Evolutionary conservation across 2,113 vertebrate species (phyloP).

Genomic region (Aythya baeri): DNA sequence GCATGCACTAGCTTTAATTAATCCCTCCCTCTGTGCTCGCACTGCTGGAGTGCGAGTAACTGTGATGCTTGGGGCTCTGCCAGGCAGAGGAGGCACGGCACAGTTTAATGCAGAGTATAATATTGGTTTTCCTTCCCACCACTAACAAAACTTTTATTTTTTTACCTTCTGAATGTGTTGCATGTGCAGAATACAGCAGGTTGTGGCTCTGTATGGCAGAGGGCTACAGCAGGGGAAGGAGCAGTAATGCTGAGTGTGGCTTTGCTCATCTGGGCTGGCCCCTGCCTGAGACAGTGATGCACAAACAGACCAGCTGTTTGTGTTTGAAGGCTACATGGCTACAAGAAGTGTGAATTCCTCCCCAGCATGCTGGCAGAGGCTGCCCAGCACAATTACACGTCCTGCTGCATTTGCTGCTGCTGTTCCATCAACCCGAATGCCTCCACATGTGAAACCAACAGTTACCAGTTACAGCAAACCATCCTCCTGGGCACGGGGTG

Average conservation of each 20-base stretch:
- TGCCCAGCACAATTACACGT: not conserved
- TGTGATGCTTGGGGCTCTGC: not conserved
- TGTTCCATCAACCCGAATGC: not conserved
- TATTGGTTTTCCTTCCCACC: not conserved
- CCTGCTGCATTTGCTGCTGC: not conserved
- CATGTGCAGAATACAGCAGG: not conserved
- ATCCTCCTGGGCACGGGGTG: not conserved
- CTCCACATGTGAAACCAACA: not conserved
- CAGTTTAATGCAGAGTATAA: not conserved
- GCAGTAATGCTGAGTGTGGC: rapidly evolving
- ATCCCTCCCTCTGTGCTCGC: not conserved
- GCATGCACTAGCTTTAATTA: not conserved
- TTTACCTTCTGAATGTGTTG: not conserved
- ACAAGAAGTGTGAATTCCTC: not conserved
- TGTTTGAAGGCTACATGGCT: not conserved
- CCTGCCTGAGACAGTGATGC: not conserved
- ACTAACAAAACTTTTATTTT: not conserved
- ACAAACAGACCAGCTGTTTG: not conserved
- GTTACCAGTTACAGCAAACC: not conserved
- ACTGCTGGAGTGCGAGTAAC: not conserved
- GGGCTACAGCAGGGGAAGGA: not conserved
- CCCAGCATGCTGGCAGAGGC: rapidly evolving
- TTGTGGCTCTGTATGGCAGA: not conserved
- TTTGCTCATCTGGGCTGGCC: not conserved
- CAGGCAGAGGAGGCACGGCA: not conserved